These are phyloP conservation scores for Artemia sinica DNA, from an alignment of 2,888 invertebrate species.

Conservation along the genomic window DNA sequence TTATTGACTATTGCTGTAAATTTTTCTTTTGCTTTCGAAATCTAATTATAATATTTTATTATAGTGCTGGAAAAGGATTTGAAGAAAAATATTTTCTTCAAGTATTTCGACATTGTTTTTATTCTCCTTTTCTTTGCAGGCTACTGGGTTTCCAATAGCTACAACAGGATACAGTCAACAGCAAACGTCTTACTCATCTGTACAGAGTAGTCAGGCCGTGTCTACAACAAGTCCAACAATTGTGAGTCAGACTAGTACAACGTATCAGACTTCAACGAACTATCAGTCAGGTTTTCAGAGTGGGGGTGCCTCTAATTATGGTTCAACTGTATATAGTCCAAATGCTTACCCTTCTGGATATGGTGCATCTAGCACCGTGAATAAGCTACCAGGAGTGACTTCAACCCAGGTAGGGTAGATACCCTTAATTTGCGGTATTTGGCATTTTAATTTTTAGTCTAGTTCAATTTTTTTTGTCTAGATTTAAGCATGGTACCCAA, in stretches of 20 bases:
- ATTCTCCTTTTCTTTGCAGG: neutral
- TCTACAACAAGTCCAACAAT: slow-evolving; percentile 1
- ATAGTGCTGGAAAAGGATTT: no score
- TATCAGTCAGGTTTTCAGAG: neutral
- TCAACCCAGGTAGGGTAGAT: neutral
- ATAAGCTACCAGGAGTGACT: neutral
- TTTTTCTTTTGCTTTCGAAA: no score
- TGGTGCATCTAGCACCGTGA: neutral
- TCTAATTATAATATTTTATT: no score
- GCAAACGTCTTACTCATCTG: neutral
- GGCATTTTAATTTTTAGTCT: no score
- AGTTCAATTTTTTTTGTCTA: no score
- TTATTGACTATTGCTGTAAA: no score
- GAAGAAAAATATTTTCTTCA: no score
- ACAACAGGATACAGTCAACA: neutral
- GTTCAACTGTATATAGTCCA: neutral
- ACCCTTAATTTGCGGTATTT: no score
- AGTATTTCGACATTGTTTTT: no score
- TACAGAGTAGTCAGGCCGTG: neutral
- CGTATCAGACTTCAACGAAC: neutral
- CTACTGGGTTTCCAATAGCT: neutral
- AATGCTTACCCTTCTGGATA: slow-evolving; percentile 1
- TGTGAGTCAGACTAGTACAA: neutral
- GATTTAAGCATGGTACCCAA: no score
- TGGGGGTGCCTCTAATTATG: slow-evolving; percentile 4